Percentiles rank a stretch among this genome's conserved stretches.
Conservation (phyloP, 1,140 invertebrate genomes). For the Anagrus nilaparvatae region DNA sequence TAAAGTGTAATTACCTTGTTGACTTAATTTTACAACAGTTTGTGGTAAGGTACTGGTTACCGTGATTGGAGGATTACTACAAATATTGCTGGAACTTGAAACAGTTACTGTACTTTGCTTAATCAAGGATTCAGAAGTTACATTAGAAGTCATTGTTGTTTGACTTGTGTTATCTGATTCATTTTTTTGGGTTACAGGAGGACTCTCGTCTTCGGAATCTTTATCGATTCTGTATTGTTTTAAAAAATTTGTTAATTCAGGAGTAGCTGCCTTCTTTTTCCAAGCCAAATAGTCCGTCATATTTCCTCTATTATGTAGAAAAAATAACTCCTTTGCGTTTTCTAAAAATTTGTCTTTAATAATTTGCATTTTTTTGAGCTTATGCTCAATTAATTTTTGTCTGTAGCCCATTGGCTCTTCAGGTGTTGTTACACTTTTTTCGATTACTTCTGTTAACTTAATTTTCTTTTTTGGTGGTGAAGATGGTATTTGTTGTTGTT, state of each 20-base stretch:
- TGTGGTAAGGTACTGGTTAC: constrained; percentile 51
- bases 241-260: constrained; percentile 63
- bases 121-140: too few relatives aligned
- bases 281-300: constrained; percentile 77
- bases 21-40: constrained; percentile 47
- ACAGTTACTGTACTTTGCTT: too few relatives aligned
- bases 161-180: constrained; percentile 24
- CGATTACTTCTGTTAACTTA: constrained; percentile 30
- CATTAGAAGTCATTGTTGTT: too few relatives aligned
- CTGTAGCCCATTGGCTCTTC: constrained; percentile 32
- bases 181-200: constrained; percentile 6
- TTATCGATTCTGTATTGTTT: constrained; percentile 64
- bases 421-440: constrained; percentile 22
- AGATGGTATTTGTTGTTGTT: constrained; percentile 17
- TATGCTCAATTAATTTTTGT: constrained; percentile 40
- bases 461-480: constrained; percentile 32
- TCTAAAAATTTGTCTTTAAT: constrained; percentile 60
- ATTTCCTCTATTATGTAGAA: constrained; percentile 73
- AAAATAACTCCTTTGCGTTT: constrained; percentile 72
- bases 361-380: constrained; percentile 34
- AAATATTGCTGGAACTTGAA: too few relatives aligned
- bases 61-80: constrained; percentile 52
- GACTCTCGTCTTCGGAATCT: constrained; percentile 48
- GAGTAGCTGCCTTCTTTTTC: constrained; percentile 64
- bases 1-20: constrained; percentile 40